Conservation (phyloP, 2,888 invertebrate genomes). For the Perizoma flavofasciatum region DNA sequence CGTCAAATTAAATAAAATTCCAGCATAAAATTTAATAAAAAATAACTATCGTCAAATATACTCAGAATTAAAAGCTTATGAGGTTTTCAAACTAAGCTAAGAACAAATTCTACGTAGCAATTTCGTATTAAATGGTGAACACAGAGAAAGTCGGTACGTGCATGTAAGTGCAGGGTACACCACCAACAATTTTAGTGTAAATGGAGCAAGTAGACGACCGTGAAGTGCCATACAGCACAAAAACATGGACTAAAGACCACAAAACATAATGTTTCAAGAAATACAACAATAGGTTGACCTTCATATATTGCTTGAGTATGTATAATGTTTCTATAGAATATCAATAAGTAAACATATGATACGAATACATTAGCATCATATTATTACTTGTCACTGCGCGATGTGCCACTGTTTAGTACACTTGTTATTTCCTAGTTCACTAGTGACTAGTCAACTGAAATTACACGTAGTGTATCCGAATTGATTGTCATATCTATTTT, state of each 20-base stretch:
- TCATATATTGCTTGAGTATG: slow-evolving; percentile 52
- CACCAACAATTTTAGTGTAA: slow-evolving; percentile 62
- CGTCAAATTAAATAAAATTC: too few species aligned
- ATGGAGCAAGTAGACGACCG: slow-evolving; percentile 58
- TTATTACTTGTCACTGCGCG: slow-evolving; percentile 35
- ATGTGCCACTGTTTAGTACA: slow-evolving; percentile 29
- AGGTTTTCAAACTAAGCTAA: slow-evolving; percentile 37
- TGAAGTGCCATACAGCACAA: slow-evolving; percentile 48
- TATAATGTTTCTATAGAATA: slow-evolving; percentile 55
- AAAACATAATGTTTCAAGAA: slow-evolving; percentile 32
- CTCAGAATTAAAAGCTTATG: too few species aligned
- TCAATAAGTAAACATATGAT: slow-evolving; percentile 34
- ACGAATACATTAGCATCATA: slow-evolving; percentile 37
- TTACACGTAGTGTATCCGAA: slow-evolving; percentile 21
- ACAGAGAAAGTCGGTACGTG: slow-evolving; percentile 61
- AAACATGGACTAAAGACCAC: slow-evolving; percentile 33
- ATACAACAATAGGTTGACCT: slow-evolving; percentile 68
- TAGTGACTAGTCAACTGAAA: slow-evolving; percentile 23
- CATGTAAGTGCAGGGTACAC: slow-evolving; percentile 54
- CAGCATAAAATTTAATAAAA: too few species aligned
- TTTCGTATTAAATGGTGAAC: slow-evolving; percentile 42
- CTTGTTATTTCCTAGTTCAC: slow-evolving; percentile 40
- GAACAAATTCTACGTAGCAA: slow-evolving; percentile 45
- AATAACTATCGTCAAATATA: slow-evolving; percentile 10
- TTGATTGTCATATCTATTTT: slow-evolving; percentile 35